Conservation (phyloP, 1,140 invertebrate species). For the Lepidostoma basale region DNA sequence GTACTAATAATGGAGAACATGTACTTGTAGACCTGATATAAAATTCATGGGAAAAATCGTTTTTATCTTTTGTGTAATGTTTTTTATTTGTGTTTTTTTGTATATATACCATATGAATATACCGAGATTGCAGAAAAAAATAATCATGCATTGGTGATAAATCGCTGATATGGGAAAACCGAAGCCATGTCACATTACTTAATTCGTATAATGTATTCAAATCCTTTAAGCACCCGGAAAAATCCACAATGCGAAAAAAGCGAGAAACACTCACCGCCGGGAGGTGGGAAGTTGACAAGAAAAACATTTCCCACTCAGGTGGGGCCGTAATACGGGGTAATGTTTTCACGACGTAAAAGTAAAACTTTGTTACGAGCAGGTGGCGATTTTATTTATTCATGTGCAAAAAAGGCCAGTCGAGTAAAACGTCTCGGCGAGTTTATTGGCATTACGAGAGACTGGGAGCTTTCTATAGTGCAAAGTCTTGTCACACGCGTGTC, state of each 20-base stretch:
- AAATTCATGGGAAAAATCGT: too few relatives aligned
- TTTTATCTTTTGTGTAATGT: too few relatives aligned
- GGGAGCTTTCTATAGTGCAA: conserved; percentile 39
- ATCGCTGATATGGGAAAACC: too few relatives aligned
- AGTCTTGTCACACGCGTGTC: conserved; percentile 40
- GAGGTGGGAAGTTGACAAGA: conserved; percentile 25
- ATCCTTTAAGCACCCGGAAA: background rate
- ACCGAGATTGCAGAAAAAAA: too few relatives aligned
- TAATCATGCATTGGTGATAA: too few relatives aligned
- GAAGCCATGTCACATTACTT: background rate
- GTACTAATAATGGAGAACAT: too few relatives aligned
- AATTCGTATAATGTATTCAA: conserved; percentile 4
- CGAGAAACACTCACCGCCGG: background rate
- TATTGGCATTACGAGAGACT: conserved; percentile 4
- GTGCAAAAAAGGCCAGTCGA: conserved; percentile 41
- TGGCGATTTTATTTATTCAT: conserved; percentile 47
- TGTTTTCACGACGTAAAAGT: conserved; percentile 38
- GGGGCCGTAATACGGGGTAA: conserved; percentile 21
- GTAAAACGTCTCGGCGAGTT: conserved; percentile 19
- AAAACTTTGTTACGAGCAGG: conserved; percentile 44
- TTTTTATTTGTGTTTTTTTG: too few relatives aligned
- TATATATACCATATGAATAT: too few relatives aligned
- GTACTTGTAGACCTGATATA: too few relatives aligned
- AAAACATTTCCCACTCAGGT: conserved; percentile 33
- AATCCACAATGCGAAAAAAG: background rate